phyloP scores from a whole-genome alignment of 2,797 vertebrate genomes.

The Thunnus albacares region DNA sequence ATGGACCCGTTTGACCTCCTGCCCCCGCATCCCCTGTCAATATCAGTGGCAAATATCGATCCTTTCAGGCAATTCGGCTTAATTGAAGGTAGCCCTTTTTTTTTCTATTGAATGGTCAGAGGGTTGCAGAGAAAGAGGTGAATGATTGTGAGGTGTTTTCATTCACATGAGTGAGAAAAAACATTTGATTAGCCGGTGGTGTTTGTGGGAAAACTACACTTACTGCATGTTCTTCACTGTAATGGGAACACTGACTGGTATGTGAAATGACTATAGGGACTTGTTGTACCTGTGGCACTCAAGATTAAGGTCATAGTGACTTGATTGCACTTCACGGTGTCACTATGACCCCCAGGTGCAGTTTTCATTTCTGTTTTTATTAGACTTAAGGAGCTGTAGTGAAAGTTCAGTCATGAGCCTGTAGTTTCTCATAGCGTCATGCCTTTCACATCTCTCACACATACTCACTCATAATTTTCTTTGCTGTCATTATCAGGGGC shows the following conservation, averaged over 20 bases:
- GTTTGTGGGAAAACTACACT: slow-evolving; percentile 9
- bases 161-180: background rate
- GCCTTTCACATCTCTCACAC: too few species aligned
- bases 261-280: background rate
- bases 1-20: slow-evolving; percentile 59
- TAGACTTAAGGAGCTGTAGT: background rate
- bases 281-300: background rate
- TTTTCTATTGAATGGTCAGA: slow-evolving; percentile 42
- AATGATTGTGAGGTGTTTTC: slow-evolving; percentile 31
- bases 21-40: slow-evolving; percentile 34
- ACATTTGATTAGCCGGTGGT: slow-evolving; percentile 1
- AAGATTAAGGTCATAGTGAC: background rate
- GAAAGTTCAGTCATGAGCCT: too few species aligned
- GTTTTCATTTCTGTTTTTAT: background rate
- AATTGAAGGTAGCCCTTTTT: slow-evolving; percentile 38
- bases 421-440: too few species aligned
- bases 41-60: slow-evolving; percentile 64
- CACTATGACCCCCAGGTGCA: background rate
- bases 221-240: background rate
- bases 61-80: slow-evolving; percentile 43
- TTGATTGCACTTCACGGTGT: background rate
- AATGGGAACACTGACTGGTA: slow-evolving; percentile 4
- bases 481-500: too few species aligned
- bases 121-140: slow-evolving; percentile 19
- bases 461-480: too few species aligned